Evolutionary conservation across 2,888 invertebrate species (phyloP), one percentile per base, ranked within the genome.

Genomic region (Dasypolia templi): DNA sequence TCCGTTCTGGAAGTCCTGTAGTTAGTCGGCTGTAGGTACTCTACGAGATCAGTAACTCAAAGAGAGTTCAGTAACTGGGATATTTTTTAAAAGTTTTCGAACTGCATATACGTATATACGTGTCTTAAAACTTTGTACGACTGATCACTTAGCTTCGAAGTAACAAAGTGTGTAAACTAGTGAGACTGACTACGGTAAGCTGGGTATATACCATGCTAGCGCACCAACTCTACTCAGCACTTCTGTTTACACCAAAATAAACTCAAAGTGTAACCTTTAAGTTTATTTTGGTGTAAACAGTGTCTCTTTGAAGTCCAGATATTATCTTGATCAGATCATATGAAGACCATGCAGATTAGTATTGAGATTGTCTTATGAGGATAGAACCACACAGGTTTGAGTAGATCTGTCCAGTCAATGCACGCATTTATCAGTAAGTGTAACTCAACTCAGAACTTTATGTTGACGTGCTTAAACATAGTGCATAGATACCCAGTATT

Each of bases 81-180:
- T n/a, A 17, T 55, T 55, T 65, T 49, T 14, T 29, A 29, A 46
- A 32, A 69, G 58, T 76, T 66, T 58, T 70, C 65, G 51, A 69
- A 56, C 65, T 35, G n/a, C n/a, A n/a, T n/a, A n/a, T n/a, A n/a
- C n/a, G n/a, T n/a, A n/a, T n/a, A 51, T 51, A 56, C n/a, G 17
- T n/a, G n/a, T 63, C 29, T 53, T 59, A 62, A 61, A 81, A 70
- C 53, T 81, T 81, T 79, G 75, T 56, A 81, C 55, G 68, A 32
- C 29, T 65, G 56, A 53, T 58, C 62, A 66, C 55, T 75, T 35
- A 62, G 42, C 44, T 58, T 66, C n/a, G 12, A 58, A 39, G 55
- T 51, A 26, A 59, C 44, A 42, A 29, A 71, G 55, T 44, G 53
- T 22, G 11, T 32, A 44, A 9, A 12, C 17, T 14, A 51, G 35